Conservation (phyloP, 1,140 invertebrate genomes). For the Dendroctonus valens region DNA sequence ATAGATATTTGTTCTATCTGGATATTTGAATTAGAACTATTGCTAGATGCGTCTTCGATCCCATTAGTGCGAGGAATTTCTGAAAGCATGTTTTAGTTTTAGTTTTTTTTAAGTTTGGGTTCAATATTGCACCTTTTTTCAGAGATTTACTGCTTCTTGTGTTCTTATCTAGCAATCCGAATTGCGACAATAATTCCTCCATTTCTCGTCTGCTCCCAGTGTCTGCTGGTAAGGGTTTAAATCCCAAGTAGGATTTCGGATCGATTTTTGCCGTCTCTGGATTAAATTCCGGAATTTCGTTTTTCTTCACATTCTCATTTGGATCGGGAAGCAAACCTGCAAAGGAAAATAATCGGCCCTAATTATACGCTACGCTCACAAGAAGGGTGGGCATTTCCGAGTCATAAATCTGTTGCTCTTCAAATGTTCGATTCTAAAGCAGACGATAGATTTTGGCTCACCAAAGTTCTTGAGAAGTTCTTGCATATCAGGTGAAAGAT, state of each 20-base stretch:
- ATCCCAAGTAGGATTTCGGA: slow-evolving; percentile 55
- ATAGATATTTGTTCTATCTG: slow-evolving; percentile 40
- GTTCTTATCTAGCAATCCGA: slow-evolving; percentile 53
- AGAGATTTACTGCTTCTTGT: slow-evolving; percentile 33
- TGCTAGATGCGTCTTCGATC: not conserved
- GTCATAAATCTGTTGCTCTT: slow-evolving; percentile 23
- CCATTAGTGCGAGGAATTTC: not conserved
- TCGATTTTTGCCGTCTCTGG: slow-evolving; percentile 42
- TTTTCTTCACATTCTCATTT: slow-evolving; percentile 12
- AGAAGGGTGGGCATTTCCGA: not conserved
- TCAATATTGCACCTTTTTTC: slow-evolving; percentile 11
- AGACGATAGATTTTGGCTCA: slow-evolving; percentile 39
- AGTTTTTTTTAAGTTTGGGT: not conserved
- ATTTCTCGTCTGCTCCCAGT: slow-evolving; percentile 54
- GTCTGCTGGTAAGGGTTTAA: slow-evolving; percentile 59
- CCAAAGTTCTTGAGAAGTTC: slow-evolving; percentile 51
- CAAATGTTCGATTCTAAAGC: not conserved
- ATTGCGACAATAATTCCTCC: slow-evolving; percentile 57
- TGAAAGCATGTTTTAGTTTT: slow-evolving; percentile 1
- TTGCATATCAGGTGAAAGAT: slow-evolving; percentile 51
- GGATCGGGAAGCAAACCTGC: slow-evolving; percentile 23
- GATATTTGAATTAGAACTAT: not conserved
- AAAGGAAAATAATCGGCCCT: not conserved
- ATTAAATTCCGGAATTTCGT: slow-evolving; percentile 24
- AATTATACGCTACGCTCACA: too few species aligned